A percentile compares a stretch with the other conserved stretches of the same genome.
These are phyloP conservation scores for Leucoptera coffeella DNA, from an alignment of 2,888 invertebrate genomes.

Conservation along the genomic window DNA sequence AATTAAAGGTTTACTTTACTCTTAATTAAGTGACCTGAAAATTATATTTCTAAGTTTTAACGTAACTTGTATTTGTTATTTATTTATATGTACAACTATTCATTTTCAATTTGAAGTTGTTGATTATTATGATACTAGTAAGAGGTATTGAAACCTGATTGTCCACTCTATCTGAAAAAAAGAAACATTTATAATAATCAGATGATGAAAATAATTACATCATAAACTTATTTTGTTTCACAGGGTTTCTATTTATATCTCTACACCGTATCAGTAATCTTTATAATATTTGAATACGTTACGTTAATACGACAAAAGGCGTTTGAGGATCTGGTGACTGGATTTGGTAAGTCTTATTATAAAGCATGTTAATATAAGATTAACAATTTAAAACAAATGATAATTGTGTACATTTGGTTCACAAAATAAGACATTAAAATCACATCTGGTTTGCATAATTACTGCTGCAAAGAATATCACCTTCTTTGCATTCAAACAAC, in stretches of 20 bases:
- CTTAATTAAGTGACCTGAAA: too few species aligned
- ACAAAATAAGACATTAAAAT: slow-evolving; percentile 51
- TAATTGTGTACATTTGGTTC: slow-evolving; percentile 44
- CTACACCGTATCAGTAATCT: slow-evolving; percentile 69
- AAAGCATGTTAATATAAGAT: slow-evolving; percentile 10
- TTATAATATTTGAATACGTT: slow-evolving; percentile 67
- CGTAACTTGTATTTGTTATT: too few species aligned
- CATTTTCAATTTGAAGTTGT: too few species aligned
- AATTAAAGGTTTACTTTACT: too few species aligned
- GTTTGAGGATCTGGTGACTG: slow-evolving; percentile 53
- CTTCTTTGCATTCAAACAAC: slow-evolving; percentile 37
- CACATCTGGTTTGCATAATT: slow-evolving; percentile 50
- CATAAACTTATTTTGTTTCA: slow-evolving; percentile 10
- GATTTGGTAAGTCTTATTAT: slow-evolving; percentile 18
- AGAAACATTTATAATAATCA: too few species aligned
- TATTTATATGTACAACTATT: too few species aligned
- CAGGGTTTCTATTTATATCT: slow-evolving; percentile 81
- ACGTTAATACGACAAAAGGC: slow-evolving; percentile 60
- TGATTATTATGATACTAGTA: too few species aligned
- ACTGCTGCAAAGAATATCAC: slow-evolving; percentile 32
- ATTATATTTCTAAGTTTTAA: background rate
- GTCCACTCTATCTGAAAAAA: too few species aligned
- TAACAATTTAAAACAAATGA: slow-evolving; percentile 6
- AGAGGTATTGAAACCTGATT: too few species aligned
- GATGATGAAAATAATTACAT: too few species aligned